Percentiles rank a stretch among this genome's conserved stretches.
phyloP scores from a whole-genome alignment of 2,888 invertebrate species.

The Linnaemya tessellans region DNA sequence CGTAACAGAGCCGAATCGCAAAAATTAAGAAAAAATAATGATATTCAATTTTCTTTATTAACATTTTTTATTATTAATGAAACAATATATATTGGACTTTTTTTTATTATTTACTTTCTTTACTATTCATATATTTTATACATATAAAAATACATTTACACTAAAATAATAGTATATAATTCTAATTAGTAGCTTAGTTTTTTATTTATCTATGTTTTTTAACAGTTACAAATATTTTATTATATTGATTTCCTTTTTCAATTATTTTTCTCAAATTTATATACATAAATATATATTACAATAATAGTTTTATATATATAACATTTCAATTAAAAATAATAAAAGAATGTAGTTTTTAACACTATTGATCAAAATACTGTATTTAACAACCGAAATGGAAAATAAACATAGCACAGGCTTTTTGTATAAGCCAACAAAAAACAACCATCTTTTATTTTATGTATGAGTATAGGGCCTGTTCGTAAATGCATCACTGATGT shows the following conservation, averaged over 20 bases:
- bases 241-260: conserved; percentile 2
- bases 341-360: conserved; percentile 50
- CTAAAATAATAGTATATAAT: conserved; percentile 14
- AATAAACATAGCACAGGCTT: conserved; percentile 62
- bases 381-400: conserved; percentile 28
- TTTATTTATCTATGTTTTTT: conserved; percentile 12
- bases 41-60: conserved; percentile 7
- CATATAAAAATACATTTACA: conserved; percentile 5
- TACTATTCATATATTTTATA: conserved; percentile 28
- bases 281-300: background rate
- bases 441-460: background rate
- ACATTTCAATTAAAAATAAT: conserved; percentile 4
- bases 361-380: conserved; percentile 11
- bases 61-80: conserved; percentile 14
- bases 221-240: conserved; percentile 6
- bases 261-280: conserved; percentile 46
- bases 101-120: background rate
- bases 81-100: conserved; percentile 1
- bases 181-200: conserved; percentile 8
- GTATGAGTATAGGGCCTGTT: background rate
- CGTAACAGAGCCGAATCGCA: conserved; percentile 24
- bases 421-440: conserved; percentile 62
- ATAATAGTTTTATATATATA: conserved; percentile 25
- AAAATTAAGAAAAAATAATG: background rate
- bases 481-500: background rate